phyloP scores from a whole-genome alignment of 2,113 vertebrate genomes.

The Poeciliopsis retropinna region DNA sequence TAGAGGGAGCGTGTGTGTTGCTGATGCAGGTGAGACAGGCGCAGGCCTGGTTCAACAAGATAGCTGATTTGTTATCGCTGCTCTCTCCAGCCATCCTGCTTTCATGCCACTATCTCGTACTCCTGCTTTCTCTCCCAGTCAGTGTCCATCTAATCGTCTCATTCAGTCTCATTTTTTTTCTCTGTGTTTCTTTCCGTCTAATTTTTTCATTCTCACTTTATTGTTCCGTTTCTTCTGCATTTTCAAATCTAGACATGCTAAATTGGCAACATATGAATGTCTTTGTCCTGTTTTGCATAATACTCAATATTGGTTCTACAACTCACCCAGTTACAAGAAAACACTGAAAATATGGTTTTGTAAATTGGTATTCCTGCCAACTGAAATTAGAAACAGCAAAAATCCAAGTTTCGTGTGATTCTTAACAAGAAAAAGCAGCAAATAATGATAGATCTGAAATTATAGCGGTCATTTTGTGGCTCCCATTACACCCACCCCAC shows the following conservation, averaged over 20 bases:
- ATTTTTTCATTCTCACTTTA: constrained; percentile 15
- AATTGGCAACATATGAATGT: neutral
- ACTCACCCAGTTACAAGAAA: neutral
- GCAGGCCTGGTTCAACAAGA: constrained; percentile 58
- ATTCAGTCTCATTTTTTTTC: constrained; percentile 14
- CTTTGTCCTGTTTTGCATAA: neutral
- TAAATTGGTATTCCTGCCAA: neutral
- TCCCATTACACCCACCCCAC: neutral
- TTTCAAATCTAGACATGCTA: constrained; percentile 9
- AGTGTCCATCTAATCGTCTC: constrained; percentile 51
- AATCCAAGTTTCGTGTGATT: constrained; percentile 9
- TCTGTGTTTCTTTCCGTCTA: constrained; percentile 4
- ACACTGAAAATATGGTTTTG: neutral
- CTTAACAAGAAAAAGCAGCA: neutral
- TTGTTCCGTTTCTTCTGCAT: constrained; percentile 7
- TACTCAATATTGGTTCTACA: neutral
- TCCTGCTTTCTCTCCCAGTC: constrained; percentile 43
- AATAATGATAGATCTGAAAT: neutral
- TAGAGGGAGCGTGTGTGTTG: constrained; percentile 44
- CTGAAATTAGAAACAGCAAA: neutral
- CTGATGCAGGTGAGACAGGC: constrained; percentile 36
- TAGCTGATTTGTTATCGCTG: constrained; percentile 58
- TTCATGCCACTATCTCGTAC: constrained; percentile 28
- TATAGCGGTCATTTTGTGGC: neutral
- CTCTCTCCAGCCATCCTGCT: constrained; percentile 27